Percentiles rank a stretch among this genome's conserved stretches.
phyloP scores from a whole-genome alignment of 2,888 invertebrate genomes.

The Platycheirus rosarum region DNA sequence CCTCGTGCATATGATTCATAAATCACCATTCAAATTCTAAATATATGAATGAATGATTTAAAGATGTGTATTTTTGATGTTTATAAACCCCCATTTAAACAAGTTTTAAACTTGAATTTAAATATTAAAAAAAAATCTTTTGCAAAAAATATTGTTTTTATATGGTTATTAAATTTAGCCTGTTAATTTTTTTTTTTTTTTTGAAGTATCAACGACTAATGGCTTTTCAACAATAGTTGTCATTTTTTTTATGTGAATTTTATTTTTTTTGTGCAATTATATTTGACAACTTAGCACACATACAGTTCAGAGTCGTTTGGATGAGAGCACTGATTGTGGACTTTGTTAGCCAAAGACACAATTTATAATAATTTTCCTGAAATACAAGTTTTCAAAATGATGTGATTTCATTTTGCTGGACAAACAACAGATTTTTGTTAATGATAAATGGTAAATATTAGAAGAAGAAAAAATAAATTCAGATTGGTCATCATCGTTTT shows the following conservation, averaged over 20 bases:
- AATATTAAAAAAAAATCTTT: too few relatives aligned
- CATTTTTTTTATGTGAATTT: neutral
- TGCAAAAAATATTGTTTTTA: too few relatives aligned
- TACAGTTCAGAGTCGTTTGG: neutral
- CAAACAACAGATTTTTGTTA: neutral
- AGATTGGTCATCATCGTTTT: neutral
- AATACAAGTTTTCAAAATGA: neutral
- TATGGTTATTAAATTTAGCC: too few relatives aligned
- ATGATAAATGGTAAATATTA: neutral
- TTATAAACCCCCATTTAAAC: too few relatives aligned
- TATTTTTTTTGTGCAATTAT: neutral
- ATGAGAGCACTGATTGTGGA: neutral
- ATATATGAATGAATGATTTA: too few relatives aligned
- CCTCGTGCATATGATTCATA: too few relatives aligned
- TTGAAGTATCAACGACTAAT: neutral
- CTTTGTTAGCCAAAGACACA: neutral
- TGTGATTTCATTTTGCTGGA: neutral
- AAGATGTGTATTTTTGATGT: too few relatives aligned
- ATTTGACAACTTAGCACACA: neutral
- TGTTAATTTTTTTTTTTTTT: neutral
- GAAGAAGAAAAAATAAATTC: neutral
- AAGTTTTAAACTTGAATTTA: too few relatives aligned
- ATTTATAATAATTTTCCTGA: neutral
- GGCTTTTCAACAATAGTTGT: neutral
- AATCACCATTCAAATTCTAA: too few relatives aligned